Evolutionary conservation across 2,888 invertebrate genomes (phyloP), one percentile per base, ranked within the genome.

Genomic region (Campoletis raptor): DNA sequence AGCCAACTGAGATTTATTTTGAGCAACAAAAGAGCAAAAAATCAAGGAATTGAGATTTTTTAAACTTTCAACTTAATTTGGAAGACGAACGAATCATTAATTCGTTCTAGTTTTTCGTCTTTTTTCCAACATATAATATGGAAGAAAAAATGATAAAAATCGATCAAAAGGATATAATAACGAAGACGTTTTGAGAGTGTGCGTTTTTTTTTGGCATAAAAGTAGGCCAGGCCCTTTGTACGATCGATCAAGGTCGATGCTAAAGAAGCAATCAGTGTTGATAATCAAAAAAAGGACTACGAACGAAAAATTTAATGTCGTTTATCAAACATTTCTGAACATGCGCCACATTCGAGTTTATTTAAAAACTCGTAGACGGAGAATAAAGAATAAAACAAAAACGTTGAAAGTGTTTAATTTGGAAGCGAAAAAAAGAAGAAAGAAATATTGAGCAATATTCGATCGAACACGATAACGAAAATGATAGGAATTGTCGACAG

Each of bases 151-250:
- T 45, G 36, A 69, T 36, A 82, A 85, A 74, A 73, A 77, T 52
- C 52, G 24, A n/a, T 36, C 42, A 64, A 66, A 45, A 21, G 10
- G 9, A 52, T 52, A 52, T 15, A 52, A 12, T 15, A 15, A 69
- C 45, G 30, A 70, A 42, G 83, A 69, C 70, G 30, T 40, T 48
- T 67, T 15, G 48, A 64, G 72, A 78, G 73, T 82, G 78, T 82
- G 85, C 82, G 85, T 78, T 69, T 30, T 69, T 30, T 30, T 30
- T 82, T 78, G 45, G 48, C 48, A 78, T 73, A 54, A 83, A 80
- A 76, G 64, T 85, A 83, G 83, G 79, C 85, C 82, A 83, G 67
- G 79, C 83, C 79, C 42, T 82, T 70, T 79, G 74, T 85, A 82
- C 85, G 74, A 79, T 79, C 74, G 82, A 70, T 83, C 74, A 40